Percentiles rank a stretch among this genome's conserved stretches.
phyloP scores from a whole-genome alignment of 2,888 invertebrate species.

The Pammene fasciana region DNA sequence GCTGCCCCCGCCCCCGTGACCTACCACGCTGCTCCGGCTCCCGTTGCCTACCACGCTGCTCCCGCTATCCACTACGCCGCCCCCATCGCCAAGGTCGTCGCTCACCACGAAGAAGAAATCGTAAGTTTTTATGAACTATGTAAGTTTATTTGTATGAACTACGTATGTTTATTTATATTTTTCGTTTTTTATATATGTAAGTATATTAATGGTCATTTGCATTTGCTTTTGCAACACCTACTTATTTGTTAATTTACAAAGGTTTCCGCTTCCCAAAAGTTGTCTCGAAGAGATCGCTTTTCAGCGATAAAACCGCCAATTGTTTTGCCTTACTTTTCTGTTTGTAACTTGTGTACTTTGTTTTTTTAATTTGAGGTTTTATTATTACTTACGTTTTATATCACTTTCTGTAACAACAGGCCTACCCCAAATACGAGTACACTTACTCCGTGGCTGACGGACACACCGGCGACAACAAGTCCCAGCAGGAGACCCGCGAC shows the following conservation, averaged over 20 bases:
- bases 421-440: constrained; percentile 75
- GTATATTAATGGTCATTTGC: too few species aligned
- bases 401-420: constrained; percentile 49
- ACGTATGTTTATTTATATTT: too few species aligned
- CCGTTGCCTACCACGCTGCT: constrained; percentile 35
- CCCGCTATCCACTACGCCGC: constrained; percentile 41
- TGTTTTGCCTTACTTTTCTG: too few species aligned
- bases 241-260: too few species aligned
- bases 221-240: too few species aligned
- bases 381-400: background rate
- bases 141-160: background rate
- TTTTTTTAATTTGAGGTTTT: too few species aligned
- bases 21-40: constrained; percentile 26
- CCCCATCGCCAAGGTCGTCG: constrained; percentile 50
- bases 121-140: constrained; percentile 10
- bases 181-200: too few species aligned
- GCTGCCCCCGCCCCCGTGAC: constrained; percentile 49
- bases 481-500: constrained; percentile 73
- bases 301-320: too few species aligned
- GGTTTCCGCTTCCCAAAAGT: too few species aligned
- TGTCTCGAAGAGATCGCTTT: too few species aligned
- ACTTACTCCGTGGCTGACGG: constrained; percentile 74
- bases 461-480: constrained; percentile 78
- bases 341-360: too few species aligned
- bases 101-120: constrained; percentile 43